Conservation (phyloP, 2,113 vertebrate genomes). For the Euleptes europaea region DNA sequence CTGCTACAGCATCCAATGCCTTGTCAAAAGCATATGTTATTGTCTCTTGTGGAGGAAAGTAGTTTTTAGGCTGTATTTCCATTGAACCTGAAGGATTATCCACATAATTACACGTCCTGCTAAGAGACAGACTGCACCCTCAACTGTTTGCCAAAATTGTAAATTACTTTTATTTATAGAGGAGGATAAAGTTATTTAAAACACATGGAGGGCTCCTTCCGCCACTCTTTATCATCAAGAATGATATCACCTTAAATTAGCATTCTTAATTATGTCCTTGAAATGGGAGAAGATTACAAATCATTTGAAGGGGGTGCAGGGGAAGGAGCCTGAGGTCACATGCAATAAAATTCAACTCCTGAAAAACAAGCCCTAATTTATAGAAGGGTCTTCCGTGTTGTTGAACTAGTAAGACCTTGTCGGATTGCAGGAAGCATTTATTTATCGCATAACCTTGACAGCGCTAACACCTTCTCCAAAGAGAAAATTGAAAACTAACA, state of each 20-base stretch:
- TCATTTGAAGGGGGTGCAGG: constrained; percentile 35
- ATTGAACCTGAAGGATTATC: constrained; percentile 25
- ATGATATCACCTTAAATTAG: constrained; percentile 60
- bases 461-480: constrained; percentile 33
- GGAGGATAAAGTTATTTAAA: constrained; percentile 46
- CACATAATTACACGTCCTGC: constrained; percentile 25
- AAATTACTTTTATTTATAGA: constrained; percentile 55
- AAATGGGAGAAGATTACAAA: constrained; percentile 59
- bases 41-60: constrained; percentile 24
- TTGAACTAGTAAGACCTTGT: constrained; percentile 43
- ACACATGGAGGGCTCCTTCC: constrained; percentile 38
- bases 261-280: constrained; percentile 64
- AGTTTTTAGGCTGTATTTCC: constrained; percentile 14
- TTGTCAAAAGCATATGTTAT: constrained; percentile 45
- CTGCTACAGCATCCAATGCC: constrained; percentile 30
- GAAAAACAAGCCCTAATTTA: constrained; percentile 57
- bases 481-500: constrained; percentile 59
- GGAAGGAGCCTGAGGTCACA: constrained; percentile 23
- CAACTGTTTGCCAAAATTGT: constrained; percentile 45
- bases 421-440: constrained; percentile 41
- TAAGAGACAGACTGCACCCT: constrained; percentile 26
- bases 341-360: constrained; percentile 42
- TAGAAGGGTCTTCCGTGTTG: constrained; percentile 36
- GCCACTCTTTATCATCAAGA: constrained; percentile 37
- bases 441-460: constrained; percentile 56